Evolutionary conservation across 1,140 invertebrate genomes (phyloP), one percentile per base, ranked within the genome.

Genomic region (Geopemphigus sp.): DNA sequence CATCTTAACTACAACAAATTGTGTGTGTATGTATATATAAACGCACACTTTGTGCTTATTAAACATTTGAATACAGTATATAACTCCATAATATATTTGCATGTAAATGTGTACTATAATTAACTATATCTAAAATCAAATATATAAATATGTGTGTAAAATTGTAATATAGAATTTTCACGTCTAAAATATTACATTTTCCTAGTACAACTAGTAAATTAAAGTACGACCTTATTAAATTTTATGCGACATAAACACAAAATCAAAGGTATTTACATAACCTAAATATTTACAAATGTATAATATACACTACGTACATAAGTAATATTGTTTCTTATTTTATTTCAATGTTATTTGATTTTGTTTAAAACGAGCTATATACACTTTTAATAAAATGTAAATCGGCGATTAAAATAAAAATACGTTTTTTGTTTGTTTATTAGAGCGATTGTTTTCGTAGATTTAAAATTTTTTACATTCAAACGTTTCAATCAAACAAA

Each of bases 401-500:
- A 45, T 66, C 14, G n/a, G n/a, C 0, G 32, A 39, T 39, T 39
- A 4, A 39, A 39, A 66, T 39, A 4, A 39, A 39, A 66, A 19
- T 22, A 66, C 10, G 39, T 10, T 39, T 8, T 45, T 66, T 24
- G 2, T 68, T 45, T 15, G n/a, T 68, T 47, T 45, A 68, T 39
- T 39, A 14, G 45, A 70, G 17, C 45, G 15, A 47, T 47, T 68
- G 22, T 66, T 66, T 22, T 24, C 47, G n/a, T 17, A 24, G 4
- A 22, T 47, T 32, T 22, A 45, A 45, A 66, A 66, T 14, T 45
- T 45, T 45, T 66, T 11, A n/a, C n/a, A n/a, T n/a, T n/a, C n/a
- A n/a, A 8, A 8, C 14, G 24, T 47, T 70, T 70, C 24, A 53
- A 70, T 70, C 66, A 70, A 70, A 70, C 66, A 70, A 70, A 70